Base-by-base conservation (phyloP, 2,888 invertebrate genomes). In the Caenorhabditis panamensis region DNA sequence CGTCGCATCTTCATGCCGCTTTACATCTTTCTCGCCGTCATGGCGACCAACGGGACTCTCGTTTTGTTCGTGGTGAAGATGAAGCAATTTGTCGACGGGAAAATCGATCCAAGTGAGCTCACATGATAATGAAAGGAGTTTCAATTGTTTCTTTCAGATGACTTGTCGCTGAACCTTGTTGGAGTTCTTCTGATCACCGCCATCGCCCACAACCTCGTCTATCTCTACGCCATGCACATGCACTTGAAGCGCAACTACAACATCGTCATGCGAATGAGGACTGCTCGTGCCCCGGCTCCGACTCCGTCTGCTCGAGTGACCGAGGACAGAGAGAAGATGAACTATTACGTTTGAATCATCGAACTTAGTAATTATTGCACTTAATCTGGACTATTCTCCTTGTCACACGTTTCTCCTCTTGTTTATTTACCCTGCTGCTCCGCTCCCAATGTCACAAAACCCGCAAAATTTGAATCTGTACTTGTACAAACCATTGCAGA, bases 31-130 rank as follows among this genome's bases (percentile, higher is more conserved):
- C 44, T 76, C 11, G 69, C 80, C 8, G 62, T 80, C 37, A 69
- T 80, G 47, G 80, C 80, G 1, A 80, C 80, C 51, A 80, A 80
- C 47, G 80, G 80, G 0, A 80, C 75, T 9, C 51, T 80, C n/a
- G 61, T 67, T 0, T 37, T 80, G 26, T 80, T 80, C 54, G 47
- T 80, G 8, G 37, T 76, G 26, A 71, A 75, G 26, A 41, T 64
- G 51, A 79, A 79, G 49, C 73, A 72, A 26, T 63, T 63, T 24
- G 24, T 26, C n/a, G 63, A 68, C n/a, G 73, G 63, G 11, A 63
- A 63, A 8, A 79, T 79, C 16, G 22, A 9, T 8, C 54, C 28
- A 31, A 37, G 72, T 73, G 24, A 58, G 54, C 24, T 1, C 24
- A 9, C 24, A 4, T 3, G 1, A 24, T 13, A 53, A 8, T 20